Base-by-base conservation (phyloP, 2,797 vertebrate genomes). In the Lophotriccus pileatus region DNA sequence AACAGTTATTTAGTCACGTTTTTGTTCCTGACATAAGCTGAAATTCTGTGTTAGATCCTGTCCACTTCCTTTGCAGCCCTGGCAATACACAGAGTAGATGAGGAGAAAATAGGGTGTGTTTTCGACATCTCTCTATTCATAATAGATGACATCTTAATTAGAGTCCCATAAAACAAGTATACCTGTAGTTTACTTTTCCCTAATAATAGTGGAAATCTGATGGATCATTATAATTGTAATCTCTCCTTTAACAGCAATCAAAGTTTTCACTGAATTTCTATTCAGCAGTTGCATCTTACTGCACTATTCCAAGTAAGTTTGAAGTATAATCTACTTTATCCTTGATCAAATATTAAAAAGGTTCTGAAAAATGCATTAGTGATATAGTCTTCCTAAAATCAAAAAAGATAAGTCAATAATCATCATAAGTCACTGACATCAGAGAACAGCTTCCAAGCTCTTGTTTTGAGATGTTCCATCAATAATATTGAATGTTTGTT, bases 301-400 rank as follows among this genome's bases (percentile, higher is more conserved):
- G 27, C 16, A 59, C 34, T 55, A 28, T 80, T 94, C 19, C 32
- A 90, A 56, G 43, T 63, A 73, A 59, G 43, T 62, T 53, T 72
- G 53, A 87, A 80, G 15, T 59, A 83, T 83, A 83, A 91, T 80
- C 72, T 83, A 63, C 70, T 89, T 95, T 93, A 74, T 80, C 72
- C 64, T 85, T 90, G 79, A 95, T 95, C 60, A 91, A 89, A 94
- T 93, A 95, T 93, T 93, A 34, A 89, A 82, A 83, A 68, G n/a
- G 30, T 75, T 84, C 68, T 95, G 84, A 93, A 97, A 89, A 93
- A 94, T 89, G n/a, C 60, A 89, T 90, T 94, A 90, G 34, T 80
- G n/a, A 16, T 74, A 32, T 70, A 79, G 41, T 44, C 21, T 77
- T 91, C 23, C 20, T 89, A 89, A 86, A 95, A 89, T 87, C 30